phyloP scores from a whole-genome alignment of 2,888 invertebrate genomes.

The Spilosoma lubricipeda region DNA sequence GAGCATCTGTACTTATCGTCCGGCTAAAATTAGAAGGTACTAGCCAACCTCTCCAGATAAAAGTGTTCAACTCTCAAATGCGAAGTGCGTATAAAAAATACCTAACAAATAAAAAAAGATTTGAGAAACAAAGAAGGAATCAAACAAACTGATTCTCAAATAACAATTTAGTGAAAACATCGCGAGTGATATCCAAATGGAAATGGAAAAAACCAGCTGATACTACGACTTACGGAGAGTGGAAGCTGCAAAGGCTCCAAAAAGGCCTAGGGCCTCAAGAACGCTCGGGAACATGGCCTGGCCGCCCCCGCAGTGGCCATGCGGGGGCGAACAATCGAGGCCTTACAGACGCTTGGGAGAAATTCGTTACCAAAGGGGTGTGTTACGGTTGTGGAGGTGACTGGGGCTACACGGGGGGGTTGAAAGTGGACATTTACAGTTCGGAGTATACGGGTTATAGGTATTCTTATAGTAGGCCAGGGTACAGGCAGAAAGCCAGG shows the following conservation, averaged over 20 bases:
- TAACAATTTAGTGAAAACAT: conserved; percentile 60
- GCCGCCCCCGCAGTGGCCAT: conserved; percentile 75
- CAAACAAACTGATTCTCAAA: conserved; percentile 63
- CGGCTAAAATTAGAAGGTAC: conserved; percentile 25
- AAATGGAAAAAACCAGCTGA: conserved; percentile 81
- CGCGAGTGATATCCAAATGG: conserved; percentile 85
- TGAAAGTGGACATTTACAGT: conserved; percentile 78
- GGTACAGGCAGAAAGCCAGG: conserved; percentile 73
- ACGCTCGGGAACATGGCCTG: conserved; percentile 79
- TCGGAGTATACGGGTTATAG: conserved; percentile 84
- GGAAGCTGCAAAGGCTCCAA: conserved; percentile 80
- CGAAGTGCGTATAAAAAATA: conserved; percentile 28
- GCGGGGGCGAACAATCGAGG: conserved; percentile 68
- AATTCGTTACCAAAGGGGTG: conserved; percentile 74
- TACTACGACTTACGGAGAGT: conserved; percentile 73
- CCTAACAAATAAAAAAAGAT: conserved; percentile 24
- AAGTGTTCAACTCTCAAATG: conserved; percentile 37
- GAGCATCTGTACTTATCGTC: conserved; percentile 26
- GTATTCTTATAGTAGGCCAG: conserved; percentile 76
- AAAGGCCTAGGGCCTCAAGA: conserved; percentile 62
- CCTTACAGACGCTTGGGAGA: conserved; percentile 64
- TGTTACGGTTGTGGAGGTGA: conserved; percentile 82
- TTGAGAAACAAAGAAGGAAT: conserved; percentile 39
- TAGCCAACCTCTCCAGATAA: conserved; percentile 5
- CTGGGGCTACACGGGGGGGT: conserved; percentile 76